Base-by-base conservation (phyloP, 1,140 invertebrate species). In the Lordiphosa stackelbergi region DNA sequence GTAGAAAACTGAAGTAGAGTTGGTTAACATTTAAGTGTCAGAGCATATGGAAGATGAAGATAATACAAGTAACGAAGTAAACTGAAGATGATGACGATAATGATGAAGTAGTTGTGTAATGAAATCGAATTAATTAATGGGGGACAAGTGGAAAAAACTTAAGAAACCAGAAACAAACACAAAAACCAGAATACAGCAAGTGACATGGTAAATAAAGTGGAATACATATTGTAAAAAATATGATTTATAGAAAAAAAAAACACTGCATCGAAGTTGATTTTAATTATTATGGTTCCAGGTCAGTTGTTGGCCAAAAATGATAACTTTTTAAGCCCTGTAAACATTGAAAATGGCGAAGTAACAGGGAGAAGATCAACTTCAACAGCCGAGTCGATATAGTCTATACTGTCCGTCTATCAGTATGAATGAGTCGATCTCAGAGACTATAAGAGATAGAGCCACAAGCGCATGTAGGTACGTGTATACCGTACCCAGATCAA, bases 221-320 rank as follows among this genome's bases (percentile, higher is more conserved):
- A 66, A 66, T 74, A 61, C 74, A 74, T 79, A 79, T 81, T 79
- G 75, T 79, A 2, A 73, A 59, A 59, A 77, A 84, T 81, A 75
- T 81, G 66, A 68, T 68, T 24, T 24, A 24, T 3, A 41, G 36
- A 55, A 68, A 75, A 43, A 68, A 75, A 43, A 63, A 42, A 49
- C 34, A 48, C 51, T 10, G 19, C 19, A 11, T 6, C 7, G 11
- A 36, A n/a, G 22, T 45, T 45, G 4, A 2, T 42, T 11, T 19
- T 8, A 28, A 38, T 53, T 56, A 10, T 16, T 16, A 16, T 16
- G 16, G 16, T 16, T 16, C 1, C 2, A 16, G 16, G 16, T 16
- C 2, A 16, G 16, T 16, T 16, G 16, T 16, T 16, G 16, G 16
- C 19, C 19, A 3, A 19, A 19, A 19, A 19, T 3, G 2, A 19